Conservation (phyloP, 2,888 invertebrate genomes). For the Bruchidius siliquastri region DNA sequence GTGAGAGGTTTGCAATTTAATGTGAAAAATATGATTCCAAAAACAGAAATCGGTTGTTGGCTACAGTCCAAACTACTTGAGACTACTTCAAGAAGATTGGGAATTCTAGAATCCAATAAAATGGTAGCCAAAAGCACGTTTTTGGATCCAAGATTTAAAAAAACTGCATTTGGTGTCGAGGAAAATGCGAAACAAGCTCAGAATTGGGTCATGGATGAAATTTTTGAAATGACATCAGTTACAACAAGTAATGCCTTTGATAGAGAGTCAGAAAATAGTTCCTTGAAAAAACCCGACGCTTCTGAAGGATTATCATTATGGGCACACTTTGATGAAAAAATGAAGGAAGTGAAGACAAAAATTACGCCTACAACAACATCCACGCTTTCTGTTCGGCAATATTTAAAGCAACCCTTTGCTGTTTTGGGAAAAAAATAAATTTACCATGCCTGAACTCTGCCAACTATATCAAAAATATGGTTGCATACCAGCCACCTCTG, state of each 20-base stretch:
- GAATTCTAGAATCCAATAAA: conserved; percentile 19
- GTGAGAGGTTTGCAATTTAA: conserved; percentile 21
- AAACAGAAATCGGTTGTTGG: conserved; percentile 13
- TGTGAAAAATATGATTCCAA: conserved; percentile 4
- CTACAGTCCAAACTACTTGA: conserved; percentile 14
- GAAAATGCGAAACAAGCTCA: not conserved
- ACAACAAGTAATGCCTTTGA: not conserved
- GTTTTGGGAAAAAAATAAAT: conserved; percentile 9
- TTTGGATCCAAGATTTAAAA: conserved; percentile 28
- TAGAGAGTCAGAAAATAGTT: not conserved
- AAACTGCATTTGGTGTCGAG: conserved; percentile 19
- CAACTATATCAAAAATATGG: not conserved
- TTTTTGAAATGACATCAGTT: too few species aligned
- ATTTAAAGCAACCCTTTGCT: conserved; percentile 13
- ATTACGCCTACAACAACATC: conserved; percentile 9
- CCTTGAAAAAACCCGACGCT: not conserved
- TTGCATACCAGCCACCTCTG: conserved; percentile 1
- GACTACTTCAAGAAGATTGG: conserved; percentile 16
- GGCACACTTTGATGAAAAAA: conserved; percentile 17
- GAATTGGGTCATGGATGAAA: not conserved
- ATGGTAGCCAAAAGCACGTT: conserved; percentile 20
- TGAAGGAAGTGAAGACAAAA: conserved; percentile 5
- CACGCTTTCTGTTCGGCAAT: conserved; percentile 12
- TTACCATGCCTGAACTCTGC: not conserved
- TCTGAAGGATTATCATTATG: conserved; percentile 5